A percentile compares a stretch with the other conserved stretches of the same genome.
phyloP scores from a whole-genome alignment of 2,113 vertebrate genomes.

The Ginglymostoma cirratum region DNA sequence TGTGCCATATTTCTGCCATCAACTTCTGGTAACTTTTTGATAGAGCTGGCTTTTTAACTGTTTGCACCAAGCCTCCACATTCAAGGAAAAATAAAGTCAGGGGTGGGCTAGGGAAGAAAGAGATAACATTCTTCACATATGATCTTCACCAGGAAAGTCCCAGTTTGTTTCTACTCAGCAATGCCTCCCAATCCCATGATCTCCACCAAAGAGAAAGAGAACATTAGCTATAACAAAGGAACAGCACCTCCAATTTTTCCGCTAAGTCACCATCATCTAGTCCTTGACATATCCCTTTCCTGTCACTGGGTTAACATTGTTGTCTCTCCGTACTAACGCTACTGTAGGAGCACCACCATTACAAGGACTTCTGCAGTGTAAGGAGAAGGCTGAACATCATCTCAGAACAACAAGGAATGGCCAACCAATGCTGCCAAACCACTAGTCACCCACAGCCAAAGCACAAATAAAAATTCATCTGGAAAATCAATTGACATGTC shows the following conservation, averaged over 20 bases:
- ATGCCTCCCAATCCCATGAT: neutral
- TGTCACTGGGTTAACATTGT: neutral
- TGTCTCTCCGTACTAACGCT: neutral
- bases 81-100: conserved; percentile 92
- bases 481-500: neutral
- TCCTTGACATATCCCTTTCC: neutral
- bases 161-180: neutral
- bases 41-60: conserved; percentile 94
- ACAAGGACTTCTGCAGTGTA: neutral
- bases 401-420: neutral
- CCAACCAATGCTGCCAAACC: neutral
- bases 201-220: neutral
- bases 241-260: neutral
- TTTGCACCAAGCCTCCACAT: conserved; percentile 82
- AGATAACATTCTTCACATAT: neutral
- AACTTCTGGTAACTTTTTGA: conserved; percentile 98
- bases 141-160: neutral
- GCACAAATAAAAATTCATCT: neutral
- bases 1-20: conserved; percentile 93
- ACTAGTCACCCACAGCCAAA: neutral
- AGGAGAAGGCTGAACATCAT: neutral
- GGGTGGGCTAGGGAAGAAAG: conserved; percentile 67
- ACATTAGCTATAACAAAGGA: neutral
- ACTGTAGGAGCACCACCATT: neutral
- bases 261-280: neutral